Evolutionary conservation across 2,113 vertebrate species (phyloP).

Genomic region (Fregata magnificens): DNA sequence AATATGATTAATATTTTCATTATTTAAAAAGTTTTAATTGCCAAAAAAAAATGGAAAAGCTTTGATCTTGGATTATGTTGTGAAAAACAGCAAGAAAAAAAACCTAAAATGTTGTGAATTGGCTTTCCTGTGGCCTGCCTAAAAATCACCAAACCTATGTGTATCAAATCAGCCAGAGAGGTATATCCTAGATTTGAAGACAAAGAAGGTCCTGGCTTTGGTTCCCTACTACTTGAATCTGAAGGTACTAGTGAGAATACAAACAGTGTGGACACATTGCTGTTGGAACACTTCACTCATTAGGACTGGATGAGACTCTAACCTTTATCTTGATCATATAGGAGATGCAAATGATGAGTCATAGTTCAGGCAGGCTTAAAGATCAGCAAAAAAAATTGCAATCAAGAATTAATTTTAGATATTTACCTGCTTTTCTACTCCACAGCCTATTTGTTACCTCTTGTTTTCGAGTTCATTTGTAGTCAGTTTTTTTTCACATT

Average conservation of each 20-base stretch:
- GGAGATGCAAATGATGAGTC: background rate
- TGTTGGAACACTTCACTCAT: background rate
- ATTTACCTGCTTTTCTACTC: background rate
- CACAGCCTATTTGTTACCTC: background rate
- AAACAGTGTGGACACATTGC: background rate
- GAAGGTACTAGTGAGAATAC: background rate
- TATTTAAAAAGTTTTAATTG: background rate
- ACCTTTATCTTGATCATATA: background rate
- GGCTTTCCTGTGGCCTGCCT: background rate
- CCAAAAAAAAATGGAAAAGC: background rate
- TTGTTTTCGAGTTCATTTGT: background rate
- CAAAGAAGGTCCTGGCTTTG: background rate
- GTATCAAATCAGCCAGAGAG: background rate
- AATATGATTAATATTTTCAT: background rate
- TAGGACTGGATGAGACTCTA: background rate
- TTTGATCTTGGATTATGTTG: background rate
- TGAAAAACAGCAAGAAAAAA: background rate
- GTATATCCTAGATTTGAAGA: background rate
- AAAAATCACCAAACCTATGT: background rate
- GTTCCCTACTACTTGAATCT: background rate
- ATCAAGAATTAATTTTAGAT: background rate
- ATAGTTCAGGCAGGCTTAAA: background rate
- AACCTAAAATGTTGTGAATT: background rate
- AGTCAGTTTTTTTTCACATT: background rate
- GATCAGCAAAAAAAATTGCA: background rate